phyloP scores from a whole-genome alignment of 64 coral and sea anemone genomes.

The Catalaphyllia jardinei region DNA sequence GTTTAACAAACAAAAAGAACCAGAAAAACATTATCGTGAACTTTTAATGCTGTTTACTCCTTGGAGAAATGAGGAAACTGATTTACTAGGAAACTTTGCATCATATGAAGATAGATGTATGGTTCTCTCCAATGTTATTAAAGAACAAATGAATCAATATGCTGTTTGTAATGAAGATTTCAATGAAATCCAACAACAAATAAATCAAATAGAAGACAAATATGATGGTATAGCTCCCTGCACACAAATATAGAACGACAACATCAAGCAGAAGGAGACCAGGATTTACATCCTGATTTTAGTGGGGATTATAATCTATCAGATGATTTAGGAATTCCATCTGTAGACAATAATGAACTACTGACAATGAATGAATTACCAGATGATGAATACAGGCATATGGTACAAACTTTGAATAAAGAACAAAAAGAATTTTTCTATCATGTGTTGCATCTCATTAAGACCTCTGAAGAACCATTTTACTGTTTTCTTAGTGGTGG shows the following conservation, averaged over 20 bases:
- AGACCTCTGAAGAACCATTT: slow-evolving; percentile 61
- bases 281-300: slow-evolving; percentile 48
- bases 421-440: slow-evolving; percentile 62
- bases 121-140: too few relatives aligned
- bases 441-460: slow-evolving; percentile 60
- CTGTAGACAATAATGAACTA: slow-evolving; percentile 41
- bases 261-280: slow-evolving; percentile 22
- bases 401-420: not conserved
- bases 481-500: slow-evolving; percentile 62
- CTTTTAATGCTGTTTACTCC: too few relatives aligned
- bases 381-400: slow-evolving; percentile 56
- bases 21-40: too few relatives aligned
- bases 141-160: too few relatives aligned
- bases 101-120: too few relatives aligned
- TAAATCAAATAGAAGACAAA: not conserved
- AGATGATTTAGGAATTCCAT: slow-evolving; percentile 62
- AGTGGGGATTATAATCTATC: slow-evolving; percentile 46
- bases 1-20: too few relatives aligned
- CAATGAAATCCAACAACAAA: too few relatives aligned
- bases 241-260: slow-evolving; percentile 29
- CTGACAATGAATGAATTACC: slow-evolving; percentile 63
- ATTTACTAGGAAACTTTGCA: too few relatives aligned
- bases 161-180: too few relatives aligned
- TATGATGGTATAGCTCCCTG: slow-evolving; percentile 16
- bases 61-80: too few relatives aligned